A percentile compares a stretch with the other conserved stretches of the same genome.
Evolutionary conservation across 1,140 invertebrate species (phyloP).

Genomic region (Drosophila pseudoananassae): DNA sequence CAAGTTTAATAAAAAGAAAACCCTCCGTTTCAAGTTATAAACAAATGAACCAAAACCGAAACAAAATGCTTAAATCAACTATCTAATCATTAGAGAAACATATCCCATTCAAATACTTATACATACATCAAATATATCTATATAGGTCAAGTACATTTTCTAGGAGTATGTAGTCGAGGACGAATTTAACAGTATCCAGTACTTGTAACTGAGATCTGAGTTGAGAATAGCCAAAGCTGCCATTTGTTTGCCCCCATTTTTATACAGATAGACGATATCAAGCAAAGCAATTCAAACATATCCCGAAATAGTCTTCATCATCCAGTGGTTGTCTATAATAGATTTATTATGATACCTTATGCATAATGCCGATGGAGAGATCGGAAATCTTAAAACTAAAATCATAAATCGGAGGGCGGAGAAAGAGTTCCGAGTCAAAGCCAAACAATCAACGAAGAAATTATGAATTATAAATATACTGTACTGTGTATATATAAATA

Average conservation of each 20-base stretch:
- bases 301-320: slow-evolving; percentile 79
- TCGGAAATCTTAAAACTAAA: background rate
- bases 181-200: slow-evolving; percentile 42
- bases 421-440: slow-evolving; percentile 23
- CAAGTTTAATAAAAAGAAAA: slow-evolving; percentile 63
- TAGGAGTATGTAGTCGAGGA: slow-evolving; percentile 33
- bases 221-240: slow-evolving; percentile 65
- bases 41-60: slow-evolving; percentile 75
- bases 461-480: slow-evolving; percentile 51
- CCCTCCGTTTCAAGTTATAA: slow-evolving; percentile 81
- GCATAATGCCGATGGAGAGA: slow-evolving; percentile 1
- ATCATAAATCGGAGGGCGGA: slow-evolving; percentile 1
- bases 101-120: slow-evolving; percentile 57
- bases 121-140: slow-evolving; percentile 40
- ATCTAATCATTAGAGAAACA: slow-evolving; percentile 48
- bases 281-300: slow-evolving; percentile 78
- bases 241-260: slow-evolving; percentile 55
- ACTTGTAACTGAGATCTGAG: slow-evolving; percentile 29
- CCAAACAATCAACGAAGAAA: slow-evolving; percentile 79
- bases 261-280: slow-evolving; percentile 39
- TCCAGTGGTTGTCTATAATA: slow-evolving; percentile 77
- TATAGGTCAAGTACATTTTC: slow-evolving; percentile 21
- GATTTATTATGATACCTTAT: slow-evolving; percentile 22
- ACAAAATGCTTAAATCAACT: slow-evolving; percentile 53
- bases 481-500: too few relatives aligned